Base-by-base conservation (phyloP, 1,140 invertebrate species). In the Scaptomyza pallida region DNA sequence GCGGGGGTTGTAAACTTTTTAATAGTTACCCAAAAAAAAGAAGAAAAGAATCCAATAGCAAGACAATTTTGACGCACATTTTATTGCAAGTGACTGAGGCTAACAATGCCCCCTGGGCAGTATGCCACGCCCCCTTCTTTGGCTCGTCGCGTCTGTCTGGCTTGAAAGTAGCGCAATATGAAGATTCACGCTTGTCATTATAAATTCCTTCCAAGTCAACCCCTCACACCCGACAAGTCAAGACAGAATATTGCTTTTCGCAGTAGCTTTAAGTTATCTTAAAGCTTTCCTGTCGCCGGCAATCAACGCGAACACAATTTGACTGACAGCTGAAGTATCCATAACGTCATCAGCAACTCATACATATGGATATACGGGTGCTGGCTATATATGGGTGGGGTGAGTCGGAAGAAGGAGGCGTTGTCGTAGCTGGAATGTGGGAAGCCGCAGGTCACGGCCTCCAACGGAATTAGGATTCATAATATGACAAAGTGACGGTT, bases 181-280 rank as follows among this genome's bases (percentile, higher is more conserved):
- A 78, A 88, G 88, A 82, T 86, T 86, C 74, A 82, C 60, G 81
- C 82, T 72, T 81, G 74, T 88, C 81, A 86, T 86, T 86, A 86
- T 86, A 67, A 77, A 86, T 86, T 85, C 61, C 55, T 78, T 68
- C 5, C 37, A 3, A 17, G 26, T 30, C 26, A 33, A 5, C 19
- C 41, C 19, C 30, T 9, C n/a, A 5, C n/a, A 5, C 16, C 15
- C 15, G 0, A 30, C 23, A 37, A 33, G n/a, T n/a, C n/a, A n/a
- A 13, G 67, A 60, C 23, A 50, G 62, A 41, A 23, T 65, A 82
- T 3, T 35, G 61, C 26, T 48, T 61, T 56, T 30, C 45, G 51
- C 41, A 45, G 54, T 55, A 30, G 54, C 23, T 40, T 15, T 33
- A 10, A 33, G 48, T n/a, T 70, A 23, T 23, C 67, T 65, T 72